Percentiles rank a stretch among this genome's conserved stretches.
These are phyloP conservation scores for Ochropleura plecta DNA, from an alignment of 2,888 invertebrate species.

Conservation along the genomic window DNA sequence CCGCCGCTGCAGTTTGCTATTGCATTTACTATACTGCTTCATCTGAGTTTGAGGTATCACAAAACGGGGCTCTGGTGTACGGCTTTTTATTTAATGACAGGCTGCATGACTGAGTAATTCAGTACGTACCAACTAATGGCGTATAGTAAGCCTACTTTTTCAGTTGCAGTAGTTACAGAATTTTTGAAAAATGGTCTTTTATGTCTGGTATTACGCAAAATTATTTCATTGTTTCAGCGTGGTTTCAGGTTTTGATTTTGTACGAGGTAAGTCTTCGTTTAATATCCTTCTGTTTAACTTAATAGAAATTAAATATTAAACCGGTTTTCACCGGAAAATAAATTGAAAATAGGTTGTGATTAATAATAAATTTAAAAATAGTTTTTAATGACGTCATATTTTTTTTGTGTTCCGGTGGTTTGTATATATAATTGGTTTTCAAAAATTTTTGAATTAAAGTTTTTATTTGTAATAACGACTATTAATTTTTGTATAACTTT, in stretches of 20 bases:
- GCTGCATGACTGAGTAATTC: no score
- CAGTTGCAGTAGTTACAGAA: neutral
- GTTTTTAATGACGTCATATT: neutral
- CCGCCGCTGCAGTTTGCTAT: conserved; percentile 40
- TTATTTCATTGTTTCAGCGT: neutral
- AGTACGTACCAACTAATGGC: neutral
- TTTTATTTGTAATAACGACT: no score
- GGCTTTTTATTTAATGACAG: conserved; percentile 6
- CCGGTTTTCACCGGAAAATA: neutral
- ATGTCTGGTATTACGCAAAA: neutral
- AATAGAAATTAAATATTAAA: neutral
- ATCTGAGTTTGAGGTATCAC: conserved; percentile 34
- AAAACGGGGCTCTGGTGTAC: conserved; percentile 3
- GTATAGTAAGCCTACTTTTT: neutral
- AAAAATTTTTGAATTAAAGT: no score
- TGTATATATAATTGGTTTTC: neutral
- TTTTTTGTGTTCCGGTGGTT: neutral
- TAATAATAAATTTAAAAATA: neutral
- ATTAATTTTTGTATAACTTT: no score
- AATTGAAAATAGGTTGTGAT: no score
- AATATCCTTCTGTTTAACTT: neutral
- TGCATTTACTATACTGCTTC: conserved; percentile 24
- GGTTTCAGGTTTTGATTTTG: neutral
- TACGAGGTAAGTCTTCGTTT: neutral
- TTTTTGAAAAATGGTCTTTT: neutral